A percentile compares a stretch with the other conserved stretches of the same genome.
phyloP scores from a whole-genome alignment of 2,113 vertebrate species.

The Dipodomys spectabilis region DNA sequence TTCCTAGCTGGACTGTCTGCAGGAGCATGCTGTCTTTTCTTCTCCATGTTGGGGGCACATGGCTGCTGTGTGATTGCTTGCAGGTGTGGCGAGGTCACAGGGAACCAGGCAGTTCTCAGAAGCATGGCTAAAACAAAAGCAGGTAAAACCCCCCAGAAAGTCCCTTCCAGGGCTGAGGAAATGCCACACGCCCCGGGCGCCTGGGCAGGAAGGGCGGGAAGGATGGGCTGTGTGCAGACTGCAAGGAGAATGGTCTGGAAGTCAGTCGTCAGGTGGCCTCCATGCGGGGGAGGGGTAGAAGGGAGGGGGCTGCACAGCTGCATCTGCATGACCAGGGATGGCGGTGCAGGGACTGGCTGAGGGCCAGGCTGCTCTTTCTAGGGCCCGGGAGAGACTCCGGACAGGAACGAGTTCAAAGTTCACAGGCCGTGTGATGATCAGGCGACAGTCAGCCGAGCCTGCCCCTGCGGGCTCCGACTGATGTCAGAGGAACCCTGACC shows the following conservation, averaged over 20 bases:
- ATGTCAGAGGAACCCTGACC: constrained; percentile 83
- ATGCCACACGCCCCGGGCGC: background rate
- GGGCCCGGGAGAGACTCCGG: constrained; percentile 82
- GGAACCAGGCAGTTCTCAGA: constrained; percentile 70
- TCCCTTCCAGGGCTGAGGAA: constrained; percentile 65
- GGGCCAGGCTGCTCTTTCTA: constrained; percentile 86
- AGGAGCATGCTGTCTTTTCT: background rate
- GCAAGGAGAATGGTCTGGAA: constrained; percentile 79
- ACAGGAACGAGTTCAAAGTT: constrained; percentile 81
- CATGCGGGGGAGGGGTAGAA: background rate
- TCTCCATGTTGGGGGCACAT: background rate
- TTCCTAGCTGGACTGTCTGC: background rate
- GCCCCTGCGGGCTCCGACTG: constrained; percentile 83
- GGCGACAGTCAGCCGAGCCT: constrained; percentile 89
- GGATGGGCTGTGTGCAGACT: constrained; percentile 66
- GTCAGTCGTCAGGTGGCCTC: constrained; percentile 70
- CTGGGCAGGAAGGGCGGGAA: background rate
- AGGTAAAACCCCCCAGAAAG: constrained; percentile 75
- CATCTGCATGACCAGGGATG: background rate
- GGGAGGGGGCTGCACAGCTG: constrained; percentile 55
- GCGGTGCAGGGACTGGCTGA: constrained; percentile 89
- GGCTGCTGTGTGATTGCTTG: background rate
- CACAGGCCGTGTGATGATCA: constrained; percentile 88
- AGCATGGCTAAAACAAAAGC: constrained; percentile 70
- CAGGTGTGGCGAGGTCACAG: background rate